Percentiles rank a stretch among this genome's conserved stretches.
These are phyloP conservation scores for Epinephelus fuscoguttatus DNA, from an alignment of 2,113 vertebrate species.

Conservation along the genomic window DNA sequence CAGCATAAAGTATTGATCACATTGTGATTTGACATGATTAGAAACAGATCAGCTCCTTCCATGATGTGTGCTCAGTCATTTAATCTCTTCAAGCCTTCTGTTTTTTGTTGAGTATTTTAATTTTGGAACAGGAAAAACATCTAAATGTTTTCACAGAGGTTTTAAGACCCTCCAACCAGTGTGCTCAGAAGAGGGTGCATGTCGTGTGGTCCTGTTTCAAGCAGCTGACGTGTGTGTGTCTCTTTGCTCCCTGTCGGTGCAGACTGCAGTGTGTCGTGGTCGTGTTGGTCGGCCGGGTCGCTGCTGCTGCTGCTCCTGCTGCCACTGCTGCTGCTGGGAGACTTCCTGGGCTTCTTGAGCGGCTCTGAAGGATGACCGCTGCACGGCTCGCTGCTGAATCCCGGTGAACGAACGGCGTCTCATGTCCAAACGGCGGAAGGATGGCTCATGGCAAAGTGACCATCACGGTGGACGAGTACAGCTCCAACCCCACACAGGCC, in stretches of 20 bases:
- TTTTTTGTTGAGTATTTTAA: neutral
- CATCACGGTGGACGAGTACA: constrained; percentile 98
- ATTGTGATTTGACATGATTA: neutral
- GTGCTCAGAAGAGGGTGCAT: neutral
- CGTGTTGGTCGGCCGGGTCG: constrained; percentile 61
- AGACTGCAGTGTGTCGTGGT: constrained; percentile 77
- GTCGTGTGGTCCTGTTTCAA: constrained; percentile 3
- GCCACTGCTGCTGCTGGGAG: constrained; percentile 68
- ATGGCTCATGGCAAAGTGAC: constrained; percentile 99
- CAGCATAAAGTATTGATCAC: neutral
- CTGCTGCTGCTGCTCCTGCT: constrained; percentile 30
- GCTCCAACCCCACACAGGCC: constrained; percentile 98
- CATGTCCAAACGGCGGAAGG: constrained; percentile 93
- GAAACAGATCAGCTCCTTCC: neutral
- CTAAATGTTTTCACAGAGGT: neutral
- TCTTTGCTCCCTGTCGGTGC: constrained; percentile 50
- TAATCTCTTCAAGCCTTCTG: neutral
- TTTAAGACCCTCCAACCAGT: neutral
- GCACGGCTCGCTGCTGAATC: constrained; percentile 85
- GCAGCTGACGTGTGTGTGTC: constrained; percentile 32
- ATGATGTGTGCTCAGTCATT: neutral
- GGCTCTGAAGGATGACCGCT: constrained; percentile 89
- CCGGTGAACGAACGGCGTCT: constrained; percentile 91
- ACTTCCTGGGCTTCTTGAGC: constrained; percentile 75
- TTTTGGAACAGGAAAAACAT: neutral